Evolutionary conservation across 2,888 invertebrate species (phyloP).

Genomic region (Dastarcus helophoroides): DNA sequence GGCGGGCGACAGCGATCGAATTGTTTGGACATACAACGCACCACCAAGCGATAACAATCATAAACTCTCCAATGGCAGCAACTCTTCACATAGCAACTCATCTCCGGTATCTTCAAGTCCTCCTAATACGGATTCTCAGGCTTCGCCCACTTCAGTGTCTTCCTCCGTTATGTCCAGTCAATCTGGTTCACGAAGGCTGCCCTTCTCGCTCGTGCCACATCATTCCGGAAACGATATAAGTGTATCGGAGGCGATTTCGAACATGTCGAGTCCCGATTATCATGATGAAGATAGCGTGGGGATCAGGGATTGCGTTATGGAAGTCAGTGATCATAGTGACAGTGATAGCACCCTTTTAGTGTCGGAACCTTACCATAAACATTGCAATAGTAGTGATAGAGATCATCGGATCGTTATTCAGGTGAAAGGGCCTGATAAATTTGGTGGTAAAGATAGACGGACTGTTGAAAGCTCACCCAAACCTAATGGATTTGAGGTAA

Average conservation of each 20-base stretch:
- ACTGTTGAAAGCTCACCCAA: conserved; percentile 3
- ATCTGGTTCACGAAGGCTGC: conserved; percentile 55
- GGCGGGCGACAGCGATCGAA: conserved; percentile 47
- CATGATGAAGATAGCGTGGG: conserved; percentile 78
- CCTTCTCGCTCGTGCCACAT: conserved; percentile 30
- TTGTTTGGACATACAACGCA: conserved; percentile 88
- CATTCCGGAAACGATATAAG: conserved; percentile 51
- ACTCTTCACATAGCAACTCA: conserved; percentile 47
- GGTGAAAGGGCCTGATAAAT: conserved; percentile 50
- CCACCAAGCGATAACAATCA: conserved; percentile 48
- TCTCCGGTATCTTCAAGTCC: conserved; percentile 80
- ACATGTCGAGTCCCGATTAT: conserved; percentile 83
- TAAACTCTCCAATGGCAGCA: conserved; percentile 47
- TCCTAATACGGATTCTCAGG: conserved; percentile 42
- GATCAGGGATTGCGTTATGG: conserved; percentile 74
- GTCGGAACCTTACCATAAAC: conserved; percentile 58
- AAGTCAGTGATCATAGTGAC: conserved; percentile 79
- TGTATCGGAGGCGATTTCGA: conserved; percentile 76
- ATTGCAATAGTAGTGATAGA: conserved; percentile 33
- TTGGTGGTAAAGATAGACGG: conserved; percentile 30
- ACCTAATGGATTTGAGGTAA: conserved; percentile 12
- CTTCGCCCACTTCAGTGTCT: conserved; percentile 75
- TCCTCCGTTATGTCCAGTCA: conserved; percentile 78
- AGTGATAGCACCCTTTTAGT: conserved; percentile 81
- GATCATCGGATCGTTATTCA: conserved; percentile 81